A percentile compares a stretch with the other conserved stretches of the same genome.
Evolutionary conservation across 2,888 invertebrate species (phyloP).

Genomic region (Aspidiotus destructor): DNA sequence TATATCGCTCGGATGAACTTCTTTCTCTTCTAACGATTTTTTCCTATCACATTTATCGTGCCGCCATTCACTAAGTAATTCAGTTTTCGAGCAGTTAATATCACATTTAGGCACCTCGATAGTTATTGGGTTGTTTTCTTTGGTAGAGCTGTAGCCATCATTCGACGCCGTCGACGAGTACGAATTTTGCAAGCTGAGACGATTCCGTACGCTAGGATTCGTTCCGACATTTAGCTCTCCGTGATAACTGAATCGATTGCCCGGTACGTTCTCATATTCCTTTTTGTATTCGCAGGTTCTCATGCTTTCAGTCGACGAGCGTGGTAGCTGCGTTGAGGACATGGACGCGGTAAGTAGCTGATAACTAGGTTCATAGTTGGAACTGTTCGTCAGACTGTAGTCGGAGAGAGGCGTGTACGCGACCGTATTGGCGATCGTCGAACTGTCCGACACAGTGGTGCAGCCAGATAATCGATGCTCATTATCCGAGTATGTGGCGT

Average conservation of each 20-base stretch:
- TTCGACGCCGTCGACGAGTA: background rate
- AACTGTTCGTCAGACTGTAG: constrained; percentile 35
- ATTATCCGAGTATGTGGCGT: constrained; percentile 40
- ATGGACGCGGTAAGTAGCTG: constrained; percentile 14
- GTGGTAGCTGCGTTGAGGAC: constrained; percentile 27
- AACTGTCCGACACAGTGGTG: constrained; percentile 36
- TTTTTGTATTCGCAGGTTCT: constrained; percentile 23
- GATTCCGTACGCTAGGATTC: constrained; percentile 5
- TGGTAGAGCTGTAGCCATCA: background rate
- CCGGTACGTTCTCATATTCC: constrained; percentile 38
- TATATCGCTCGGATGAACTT: background rate
- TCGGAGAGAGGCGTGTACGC: constrained; percentile 38
- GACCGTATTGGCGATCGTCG: constrained; percentile 38
- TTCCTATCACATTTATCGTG: background rate
- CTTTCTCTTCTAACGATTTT: background rate
- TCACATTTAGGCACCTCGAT: background rate
- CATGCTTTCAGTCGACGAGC: constrained; percentile 19
- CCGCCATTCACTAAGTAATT: background rate
- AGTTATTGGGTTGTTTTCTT: background rate
- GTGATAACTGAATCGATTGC: constrained; percentile 40
- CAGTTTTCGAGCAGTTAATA: background rate
- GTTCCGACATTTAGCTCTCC: constrained; percentile 32
- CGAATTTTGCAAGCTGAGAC: constrained; percentile 22
- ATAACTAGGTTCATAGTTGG: constrained; percentile 20
- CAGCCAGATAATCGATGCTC: constrained; percentile 37